These are phyloP conservation scores for Bemisia tabaci DNA, from an alignment of 1,140 invertebrate species.

Conservation along the genomic window DNA sequence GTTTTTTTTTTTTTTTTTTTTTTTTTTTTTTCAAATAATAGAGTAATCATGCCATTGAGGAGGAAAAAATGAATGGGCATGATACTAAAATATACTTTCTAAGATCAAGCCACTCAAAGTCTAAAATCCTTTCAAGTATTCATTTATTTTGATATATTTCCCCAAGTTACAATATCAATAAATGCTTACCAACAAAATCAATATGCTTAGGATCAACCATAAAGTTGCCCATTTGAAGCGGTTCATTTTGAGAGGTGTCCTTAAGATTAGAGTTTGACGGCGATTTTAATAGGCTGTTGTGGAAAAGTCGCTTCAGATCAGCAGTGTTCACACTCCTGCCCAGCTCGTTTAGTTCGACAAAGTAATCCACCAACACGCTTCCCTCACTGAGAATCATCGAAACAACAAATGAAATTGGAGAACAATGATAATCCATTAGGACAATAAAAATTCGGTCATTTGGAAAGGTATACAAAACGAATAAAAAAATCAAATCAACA, in stretches of 20 bases:
- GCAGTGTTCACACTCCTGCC: conserved; percentile 61
- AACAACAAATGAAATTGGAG: no score
- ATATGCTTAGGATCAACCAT: conserved; percentile 69
- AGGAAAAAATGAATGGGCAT: conserved; percentile 12
- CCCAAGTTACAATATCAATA: no score
- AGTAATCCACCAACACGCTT: conserved; percentile 77
- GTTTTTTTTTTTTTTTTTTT: no score
- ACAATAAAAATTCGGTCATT: no score
- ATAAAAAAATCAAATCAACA: no score
- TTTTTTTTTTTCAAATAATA: no score
- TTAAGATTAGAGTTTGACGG: conserved; percentile 21
- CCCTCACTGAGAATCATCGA: background rate
- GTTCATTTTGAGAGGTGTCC: conserved; percentile 30
- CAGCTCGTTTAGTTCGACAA: conserved; percentile 63
- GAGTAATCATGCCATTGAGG: background rate
- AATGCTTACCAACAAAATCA: conserved; percentile 70
- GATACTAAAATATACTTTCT: conserved; percentile 1
- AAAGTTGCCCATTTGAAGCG: conserved; percentile 56
- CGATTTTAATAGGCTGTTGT: conserved; percentile 49
- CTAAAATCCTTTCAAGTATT: no score
- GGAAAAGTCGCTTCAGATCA: conserved; percentile 67
- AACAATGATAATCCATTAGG: no score
- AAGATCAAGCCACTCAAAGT: no score
- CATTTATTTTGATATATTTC: no score
- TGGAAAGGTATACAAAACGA: no score